These are phyloP conservation scores for Dascyllus trimaculatus DNA, from an alignment of 2,113 vertebrate genomes.

Conservation along the genomic window DNA sequence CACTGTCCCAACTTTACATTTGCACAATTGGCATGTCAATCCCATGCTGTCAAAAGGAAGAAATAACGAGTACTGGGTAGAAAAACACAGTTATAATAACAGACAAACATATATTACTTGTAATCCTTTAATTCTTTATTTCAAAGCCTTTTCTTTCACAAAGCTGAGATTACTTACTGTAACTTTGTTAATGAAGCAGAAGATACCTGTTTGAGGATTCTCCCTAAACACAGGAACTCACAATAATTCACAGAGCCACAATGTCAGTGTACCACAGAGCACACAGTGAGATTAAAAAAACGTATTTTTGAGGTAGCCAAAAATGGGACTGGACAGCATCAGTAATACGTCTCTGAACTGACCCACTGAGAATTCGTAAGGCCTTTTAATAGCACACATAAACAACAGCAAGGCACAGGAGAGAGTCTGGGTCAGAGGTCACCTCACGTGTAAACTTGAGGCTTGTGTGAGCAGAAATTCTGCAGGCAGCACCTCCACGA, in stretches of 20 bases:
- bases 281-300: conserved; percentile 55
- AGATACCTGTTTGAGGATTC: conserved; percentile 36
- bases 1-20: background rate
- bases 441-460: conserved; percentile 63
- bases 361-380: conserved; percentile 62
- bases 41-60: background rate
- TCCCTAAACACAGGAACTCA: conserved; percentile 49
- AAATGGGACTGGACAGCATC: conserved; percentile 67
- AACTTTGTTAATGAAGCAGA: conserved; percentile 69
- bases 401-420: conserved; percentile 79
- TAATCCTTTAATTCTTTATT: conserved; percentile 65
- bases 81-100: background rate
- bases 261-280: conserved; percentile 55
- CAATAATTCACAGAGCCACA: conserved; percentile 46
- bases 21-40: background rate
- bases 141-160: conserved; percentile 72
- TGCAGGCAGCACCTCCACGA: conserved; percentile 31
- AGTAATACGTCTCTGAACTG: conserved; percentile 60
- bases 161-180: conserved; percentile 61
- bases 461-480: conserved; percentile 51
- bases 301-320: conserved; percentile 75
- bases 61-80: background rate
- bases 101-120: conserved; percentile 13
- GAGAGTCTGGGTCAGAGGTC: conserved; percentile 62
- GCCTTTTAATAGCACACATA: conserved; percentile 65